Conservation (phyloP, 2,113 vertebrate species). For the Tachysurus fulvidraco region DNA sequence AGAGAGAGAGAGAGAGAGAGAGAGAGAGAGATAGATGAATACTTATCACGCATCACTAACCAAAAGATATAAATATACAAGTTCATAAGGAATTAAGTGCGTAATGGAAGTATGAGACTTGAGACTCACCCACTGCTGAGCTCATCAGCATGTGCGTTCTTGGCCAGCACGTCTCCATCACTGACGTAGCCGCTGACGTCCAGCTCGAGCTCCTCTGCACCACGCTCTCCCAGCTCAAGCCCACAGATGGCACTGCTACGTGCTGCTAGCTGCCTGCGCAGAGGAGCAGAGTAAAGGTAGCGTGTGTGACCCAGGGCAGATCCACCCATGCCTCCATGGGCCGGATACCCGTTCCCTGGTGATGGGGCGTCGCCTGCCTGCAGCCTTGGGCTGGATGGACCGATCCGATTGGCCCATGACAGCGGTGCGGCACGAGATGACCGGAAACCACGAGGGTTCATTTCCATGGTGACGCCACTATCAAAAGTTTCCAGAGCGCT, state of each 20-base stretch:
- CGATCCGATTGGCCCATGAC: constrained; percentile 83
- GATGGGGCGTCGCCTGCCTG: constrained; percentile 95
- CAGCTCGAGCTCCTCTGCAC: constrained; percentile 81
- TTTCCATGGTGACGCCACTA: constrained; percentile 86
- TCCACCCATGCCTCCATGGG: constrained; percentile 56
- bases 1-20: not conserved
- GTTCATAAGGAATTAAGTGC: not conserved
- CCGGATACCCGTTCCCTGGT: constrained; percentile 82
- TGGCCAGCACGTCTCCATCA: constrained; percentile 91
- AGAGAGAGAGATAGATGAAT: too few relatives aligned
- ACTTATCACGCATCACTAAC: not conserved
- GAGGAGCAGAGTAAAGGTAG: constrained; percentile 82
- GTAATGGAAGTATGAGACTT: not conserved
- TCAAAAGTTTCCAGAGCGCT: constrained; percentile 96
- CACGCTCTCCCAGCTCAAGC: constrained; percentile 78
- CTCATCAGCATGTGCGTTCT: constrained; percentile 88
- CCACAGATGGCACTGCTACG: constrained; percentile 80
- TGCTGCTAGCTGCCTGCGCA: constrained; percentile 84
- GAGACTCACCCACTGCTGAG: constrained; percentile 88
- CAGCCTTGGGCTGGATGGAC: constrained; percentile 92
- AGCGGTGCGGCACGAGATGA: constrained; percentile 81
- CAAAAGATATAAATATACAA: not conserved
- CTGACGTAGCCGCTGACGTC: constrained; percentile 96
- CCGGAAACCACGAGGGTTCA: constrained; percentile 85
- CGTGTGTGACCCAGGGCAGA: constrained; percentile 73